phyloP scores from a whole-genome alignment of 2,888 invertebrate species.

The Xiphydria camelus region DNA sequence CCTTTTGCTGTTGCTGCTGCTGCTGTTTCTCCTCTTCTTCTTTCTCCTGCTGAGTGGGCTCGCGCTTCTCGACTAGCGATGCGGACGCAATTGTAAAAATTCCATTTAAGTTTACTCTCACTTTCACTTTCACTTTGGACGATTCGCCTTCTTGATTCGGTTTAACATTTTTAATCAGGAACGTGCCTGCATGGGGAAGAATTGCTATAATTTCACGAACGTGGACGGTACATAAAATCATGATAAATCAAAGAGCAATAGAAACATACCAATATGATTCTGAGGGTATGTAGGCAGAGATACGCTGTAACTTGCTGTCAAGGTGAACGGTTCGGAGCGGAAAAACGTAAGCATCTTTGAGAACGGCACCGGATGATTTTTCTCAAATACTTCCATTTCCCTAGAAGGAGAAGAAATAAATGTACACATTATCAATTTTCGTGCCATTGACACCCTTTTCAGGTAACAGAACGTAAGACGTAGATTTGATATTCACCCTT shows the following conservation, averaged over 20 bases:
- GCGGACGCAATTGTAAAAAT: constrained; percentile 88
- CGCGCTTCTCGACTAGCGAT: constrained; percentile 73
- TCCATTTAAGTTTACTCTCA: constrained; percentile 91
- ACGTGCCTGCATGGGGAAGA: constrained; percentile 62
- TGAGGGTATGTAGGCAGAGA: constrained; percentile 74
- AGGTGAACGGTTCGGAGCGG: constrained; percentile 83
- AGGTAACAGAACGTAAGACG: too few species aligned
- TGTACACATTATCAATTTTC: background rate
- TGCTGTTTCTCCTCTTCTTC: constrained; percentile 50
- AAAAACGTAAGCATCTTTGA: constrained; percentile 93
- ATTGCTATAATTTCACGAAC: background rate
- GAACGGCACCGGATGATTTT: constrained; percentile 89
- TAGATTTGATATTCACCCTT: constrained; percentile 61
- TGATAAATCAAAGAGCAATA: background rate
- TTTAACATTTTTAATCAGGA: constrained; percentile 79
- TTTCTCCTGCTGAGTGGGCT: constrained; percentile 52
- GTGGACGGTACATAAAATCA: background rate
- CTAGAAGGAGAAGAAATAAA: constrained; percentile 58
- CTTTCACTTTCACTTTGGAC: constrained; percentile 96
- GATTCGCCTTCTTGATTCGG: constrained; percentile 87
- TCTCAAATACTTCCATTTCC: constrained; percentile 89
- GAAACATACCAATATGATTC: constrained; percentile 72
- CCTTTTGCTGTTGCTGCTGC: constrained; percentile 55
- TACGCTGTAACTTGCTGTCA: constrained; percentile 82
- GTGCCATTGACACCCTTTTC: too few species aligned